Conservation (phyloP, 2,797 vertebrate species). For the Muscicapa comitata region DNA sequence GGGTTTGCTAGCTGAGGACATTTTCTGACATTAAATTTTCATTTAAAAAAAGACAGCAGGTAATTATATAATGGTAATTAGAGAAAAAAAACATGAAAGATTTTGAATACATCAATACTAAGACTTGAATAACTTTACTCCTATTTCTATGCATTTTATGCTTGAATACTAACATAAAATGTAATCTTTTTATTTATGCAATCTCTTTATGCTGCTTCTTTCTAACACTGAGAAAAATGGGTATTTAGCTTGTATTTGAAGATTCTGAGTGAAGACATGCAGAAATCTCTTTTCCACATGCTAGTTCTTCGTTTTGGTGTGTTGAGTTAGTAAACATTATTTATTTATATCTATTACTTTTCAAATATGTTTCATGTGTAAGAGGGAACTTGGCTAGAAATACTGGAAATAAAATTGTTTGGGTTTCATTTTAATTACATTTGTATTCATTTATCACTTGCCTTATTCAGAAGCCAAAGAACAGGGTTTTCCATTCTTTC, state of each 20-base stretch:
- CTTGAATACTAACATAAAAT: not conserved
- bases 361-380: not conserved
- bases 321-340: not conserved
- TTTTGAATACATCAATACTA: not conserved
- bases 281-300: not conserved
- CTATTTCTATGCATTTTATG: not conserved
- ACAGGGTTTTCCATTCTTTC: not conserved
- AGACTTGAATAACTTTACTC: not conserved
- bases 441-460: not conserved
- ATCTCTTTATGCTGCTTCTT: not conserved
- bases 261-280: not conserved
- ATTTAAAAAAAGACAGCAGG: not conserved
- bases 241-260: not conserved
- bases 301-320: not conserved
- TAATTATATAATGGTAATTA: not conserved
- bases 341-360: not conserved
- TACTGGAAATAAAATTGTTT: not conserved
- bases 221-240: not conserved
- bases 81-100: not conserved
- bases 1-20: not conserved
- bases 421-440: not conserved
- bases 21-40: not conserved
- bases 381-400: not conserved
- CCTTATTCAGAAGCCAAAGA: not conserved
- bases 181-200: not conserved